phyloP scores from a whole-genome alignment of 2,888 invertebrate species.

The Tetranychus truncatus region DNA sequence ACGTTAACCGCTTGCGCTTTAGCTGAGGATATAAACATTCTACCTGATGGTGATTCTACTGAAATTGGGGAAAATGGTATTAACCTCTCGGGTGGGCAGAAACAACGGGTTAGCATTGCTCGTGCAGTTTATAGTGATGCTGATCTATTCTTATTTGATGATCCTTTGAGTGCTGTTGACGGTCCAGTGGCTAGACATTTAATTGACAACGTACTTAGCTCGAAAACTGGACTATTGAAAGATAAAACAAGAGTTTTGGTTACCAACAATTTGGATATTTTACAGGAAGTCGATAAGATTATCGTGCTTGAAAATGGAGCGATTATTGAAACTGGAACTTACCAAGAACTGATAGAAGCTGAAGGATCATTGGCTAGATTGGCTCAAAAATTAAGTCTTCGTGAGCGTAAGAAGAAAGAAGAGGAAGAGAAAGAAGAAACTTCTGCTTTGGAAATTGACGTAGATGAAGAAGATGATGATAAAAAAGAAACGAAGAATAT shows the following conservation, averaged over 20 bases:
- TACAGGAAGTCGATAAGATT: slow-evolving; percentile 74
- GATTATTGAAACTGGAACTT: slow-evolving; percentile 73
- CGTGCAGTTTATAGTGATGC: slow-evolving; percentile 58
- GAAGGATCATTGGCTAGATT: slow-evolving; percentile 43
- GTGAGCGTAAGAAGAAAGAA: slow-evolving; percentile 30
- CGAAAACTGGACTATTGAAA: slow-evolving; percentile 38
- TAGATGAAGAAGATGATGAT: neutral
- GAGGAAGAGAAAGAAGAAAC: slow-evolving; percentile 21
- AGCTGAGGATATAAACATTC: slow-evolving; percentile 34
- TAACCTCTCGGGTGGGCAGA: slow-evolving; percentile 34
- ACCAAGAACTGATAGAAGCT: slow-evolving; percentile 64
- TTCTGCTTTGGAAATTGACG: neutral
- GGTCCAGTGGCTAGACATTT: slow-evolving; percentile 94
- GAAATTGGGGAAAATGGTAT: slow-evolving; percentile 40
- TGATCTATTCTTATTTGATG: slow-evolving; percentile 37
- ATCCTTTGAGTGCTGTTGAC: slow-evolving; percentile 49
- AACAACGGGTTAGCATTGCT: slow-evolving; percentile 34
- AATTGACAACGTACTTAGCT: slow-evolving; percentile 78
- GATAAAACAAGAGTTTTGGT: slow-evolving; percentile 66
- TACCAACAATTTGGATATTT: slow-evolving; percentile 81
- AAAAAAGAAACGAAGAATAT: slow-evolving; percentile 13
- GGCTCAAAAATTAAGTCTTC: slow-evolving; percentile 34
- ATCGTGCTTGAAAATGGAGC: slow-evolving; percentile 69
- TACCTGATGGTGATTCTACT: slow-evolving; percentile 33
- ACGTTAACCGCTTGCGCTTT: slow-evolving; percentile 37